phyloP scores from a whole-genome alignment of 2,888 invertebrate genomes.

The Ichneumoninae sp. region DNA sequence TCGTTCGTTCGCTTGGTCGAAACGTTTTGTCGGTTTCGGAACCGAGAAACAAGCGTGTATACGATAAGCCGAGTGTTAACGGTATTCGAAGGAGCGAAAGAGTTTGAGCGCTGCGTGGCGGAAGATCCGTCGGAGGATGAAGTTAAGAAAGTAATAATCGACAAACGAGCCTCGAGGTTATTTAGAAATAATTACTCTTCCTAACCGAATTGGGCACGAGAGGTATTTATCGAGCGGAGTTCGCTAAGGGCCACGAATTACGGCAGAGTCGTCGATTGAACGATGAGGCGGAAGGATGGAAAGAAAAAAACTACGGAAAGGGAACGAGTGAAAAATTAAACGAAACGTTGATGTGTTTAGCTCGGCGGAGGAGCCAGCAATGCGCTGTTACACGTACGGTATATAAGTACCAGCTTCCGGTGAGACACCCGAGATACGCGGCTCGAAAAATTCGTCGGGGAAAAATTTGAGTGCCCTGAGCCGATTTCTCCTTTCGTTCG shows the following conservation, averaged over 20 bases:
- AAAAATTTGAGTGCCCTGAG: constrained; percentile 18
- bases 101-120: not conserved
- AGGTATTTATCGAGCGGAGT: constrained; percentile 19
- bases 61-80: constrained; percentile 18
- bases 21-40: not conserved
- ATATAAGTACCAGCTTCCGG: constrained; percentile 58
- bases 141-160: constrained; percentile 3
- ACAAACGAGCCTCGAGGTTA: constrained; percentile 3
- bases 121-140: not conserved
- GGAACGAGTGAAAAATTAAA: not conserved
- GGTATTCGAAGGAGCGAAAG: constrained; percentile 5
- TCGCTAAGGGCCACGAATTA: constrained; percentile 49
- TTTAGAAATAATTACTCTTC: constrained; percentile 22
- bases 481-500: not conserved
- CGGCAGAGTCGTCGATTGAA: constrained; percentile 10
- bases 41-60: not conserved
- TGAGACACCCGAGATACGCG: not conserved
- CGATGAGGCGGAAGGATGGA: constrained; percentile 7
- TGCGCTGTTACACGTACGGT: constrained; percentile 55
- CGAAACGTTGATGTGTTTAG: constrained; percentile 26
- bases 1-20: not conserved
- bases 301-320: not conserved
- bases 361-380: not conserved
- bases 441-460: constrained; percentile 14
- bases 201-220: constrained; percentile 27